A percentile compares a stretch with the other conserved stretches of the same genome.
These are phyloP conservation scores for Sinonovacula constricta DNA, from an alignment of 1,140 invertebrate genomes.

Conservation along the genomic window DNA sequence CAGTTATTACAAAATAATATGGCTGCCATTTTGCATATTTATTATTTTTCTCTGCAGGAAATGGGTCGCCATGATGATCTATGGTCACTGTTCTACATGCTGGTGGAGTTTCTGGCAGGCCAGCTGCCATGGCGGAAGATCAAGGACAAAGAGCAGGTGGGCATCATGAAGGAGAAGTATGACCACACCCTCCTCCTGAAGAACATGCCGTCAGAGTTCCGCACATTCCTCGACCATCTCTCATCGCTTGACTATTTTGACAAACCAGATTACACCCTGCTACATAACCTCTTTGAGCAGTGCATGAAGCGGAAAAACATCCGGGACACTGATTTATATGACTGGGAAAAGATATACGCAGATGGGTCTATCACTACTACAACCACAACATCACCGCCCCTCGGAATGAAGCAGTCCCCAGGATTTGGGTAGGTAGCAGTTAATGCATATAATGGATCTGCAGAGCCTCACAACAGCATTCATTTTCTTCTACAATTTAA, in stretches of 20 bases:
- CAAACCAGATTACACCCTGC: constrained; percentile 91
- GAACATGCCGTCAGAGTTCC: constrained; percentile 95
- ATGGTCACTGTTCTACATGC: constrained; percentile 99
- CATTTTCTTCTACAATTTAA: no score
- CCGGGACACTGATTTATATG: constrained; percentile 91
- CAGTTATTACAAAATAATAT: no score
- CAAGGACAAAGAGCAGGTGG: constrained; percentile 86
- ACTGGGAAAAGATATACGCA: constrained; percentile 90
- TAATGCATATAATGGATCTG: no score
- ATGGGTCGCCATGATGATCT: constrained; percentile 99
- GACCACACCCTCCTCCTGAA: constrained; percentile 96
- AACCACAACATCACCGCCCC: constrained; percentile 71
- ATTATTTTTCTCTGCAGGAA: no score
- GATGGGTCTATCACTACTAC: constrained; percentile 73
- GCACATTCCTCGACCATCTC: constrained; percentile 94
- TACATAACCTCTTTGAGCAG: constrained; percentile 89
- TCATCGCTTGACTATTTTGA: constrained; percentile 93
- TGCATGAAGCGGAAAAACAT: constrained; percentile 97
- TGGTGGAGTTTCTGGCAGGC: constrained; percentile 99
- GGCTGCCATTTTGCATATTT: no score
- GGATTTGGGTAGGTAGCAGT: constrained; percentile 64
- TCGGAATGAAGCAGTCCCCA: constrained; percentile 70
- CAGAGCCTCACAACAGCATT: no score
- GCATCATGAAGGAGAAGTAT: constrained; percentile 98
- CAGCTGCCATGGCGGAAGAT: constrained; percentile 99